Evolutionary conservation across 2,797 vertebrate species (phyloP).

Genomic region (Dallia pectoralis): DNA sequence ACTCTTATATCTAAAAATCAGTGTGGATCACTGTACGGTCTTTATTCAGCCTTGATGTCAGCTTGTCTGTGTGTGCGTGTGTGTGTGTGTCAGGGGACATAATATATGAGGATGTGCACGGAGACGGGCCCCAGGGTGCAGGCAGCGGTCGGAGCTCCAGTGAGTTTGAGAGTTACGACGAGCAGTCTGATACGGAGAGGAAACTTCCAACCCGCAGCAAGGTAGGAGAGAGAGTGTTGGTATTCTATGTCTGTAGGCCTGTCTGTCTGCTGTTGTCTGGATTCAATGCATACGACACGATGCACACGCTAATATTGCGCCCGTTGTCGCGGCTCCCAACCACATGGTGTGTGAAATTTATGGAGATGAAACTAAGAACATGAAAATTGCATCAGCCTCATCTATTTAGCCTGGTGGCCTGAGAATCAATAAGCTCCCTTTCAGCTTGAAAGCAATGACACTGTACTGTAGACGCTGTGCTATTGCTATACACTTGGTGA

Average conservation of each 20-base stretch:
- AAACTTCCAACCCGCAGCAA: constrained; percentile 75
- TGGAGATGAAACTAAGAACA: constrained; percentile 45
- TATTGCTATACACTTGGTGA: constrained; percentile 21
- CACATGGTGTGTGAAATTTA: constrained; percentile 37
- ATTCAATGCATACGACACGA: constrained; percentile 25
- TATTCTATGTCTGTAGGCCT: not conserved
- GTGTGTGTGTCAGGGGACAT: constrained; percentile 63
- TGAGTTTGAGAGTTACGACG: constrained; percentile 96
- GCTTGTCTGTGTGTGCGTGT: constrained; percentile 14
- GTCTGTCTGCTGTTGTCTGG: not conserved
- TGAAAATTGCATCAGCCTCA: constrained; percentile 47
- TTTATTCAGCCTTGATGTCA: constrained; percentile 15
- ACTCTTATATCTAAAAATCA: not conserved
- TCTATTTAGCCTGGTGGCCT: constrained; percentile 41
- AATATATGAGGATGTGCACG: constrained; percentile 84
- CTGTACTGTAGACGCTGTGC: constrained; percentile 10
- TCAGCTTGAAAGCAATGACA: constrained; percentile 44
- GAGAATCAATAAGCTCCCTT: constrained; percentile 52
- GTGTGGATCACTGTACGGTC: not conserved
- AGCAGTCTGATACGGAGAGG: constrained; percentile 85
- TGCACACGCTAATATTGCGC: constrained; percentile 50
- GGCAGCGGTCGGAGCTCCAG: constrained; percentile 96
- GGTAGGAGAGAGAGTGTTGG: constrained; percentile 49
- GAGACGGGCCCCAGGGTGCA: constrained; percentile 51
- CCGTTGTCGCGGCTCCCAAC: constrained; percentile 8